Base-by-base conservation (phyloP, 2,888 invertebrate species). In the Microchrysa polita region DNA sequence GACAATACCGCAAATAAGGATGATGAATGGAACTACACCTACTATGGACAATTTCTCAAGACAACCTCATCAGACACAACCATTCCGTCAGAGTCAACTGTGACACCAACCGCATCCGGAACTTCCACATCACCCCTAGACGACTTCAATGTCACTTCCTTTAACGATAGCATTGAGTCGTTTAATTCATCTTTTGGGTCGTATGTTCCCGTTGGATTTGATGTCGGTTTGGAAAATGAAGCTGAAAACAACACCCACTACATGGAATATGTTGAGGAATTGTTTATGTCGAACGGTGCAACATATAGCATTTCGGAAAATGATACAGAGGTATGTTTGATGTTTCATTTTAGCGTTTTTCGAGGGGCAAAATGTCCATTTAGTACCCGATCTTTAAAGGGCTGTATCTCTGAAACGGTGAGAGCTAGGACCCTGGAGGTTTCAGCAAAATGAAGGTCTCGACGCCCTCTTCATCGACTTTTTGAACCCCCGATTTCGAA, bases 181-280 rank as follows among this genome's bases (percentile, higher is more conserved):
- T 78, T 79, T 16, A 78, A 79, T 53, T 42, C 40, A 40, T 57
- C 74, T 40, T 77, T 77, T 7, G 59, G 53, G 20, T 23, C 57
- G 10, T 77, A 73, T 55, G 44, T 77, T 12, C 77, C 77, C 1
- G 23, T 78, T 20, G 77, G 77, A 4, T 60, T 74, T 2, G 79
- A 79, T 63, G 61, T 77, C 20, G 76, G 75, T 7, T 75, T 74
- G 7, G 59, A 77, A 55, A 80, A 80, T 74, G 59, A 73, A 10
- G 73, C 78, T 4, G 80, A 80, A 72, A 82, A 81, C 65, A 78
- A 78, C n/a, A 80, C 82, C 14, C 83, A 81, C 14, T 85, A 85
- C 74, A 78, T 87, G 42, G 84, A 85, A 57, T 87, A 88, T 74
- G 87, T 87, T 0, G 88, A 88, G 74, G 83, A 87, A 42, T 77